These are phyloP conservation scores for Hedychridium roseum DNA, from an alignment of 2,888 invertebrate genomes.

Conservation along the genomic window DNA sequence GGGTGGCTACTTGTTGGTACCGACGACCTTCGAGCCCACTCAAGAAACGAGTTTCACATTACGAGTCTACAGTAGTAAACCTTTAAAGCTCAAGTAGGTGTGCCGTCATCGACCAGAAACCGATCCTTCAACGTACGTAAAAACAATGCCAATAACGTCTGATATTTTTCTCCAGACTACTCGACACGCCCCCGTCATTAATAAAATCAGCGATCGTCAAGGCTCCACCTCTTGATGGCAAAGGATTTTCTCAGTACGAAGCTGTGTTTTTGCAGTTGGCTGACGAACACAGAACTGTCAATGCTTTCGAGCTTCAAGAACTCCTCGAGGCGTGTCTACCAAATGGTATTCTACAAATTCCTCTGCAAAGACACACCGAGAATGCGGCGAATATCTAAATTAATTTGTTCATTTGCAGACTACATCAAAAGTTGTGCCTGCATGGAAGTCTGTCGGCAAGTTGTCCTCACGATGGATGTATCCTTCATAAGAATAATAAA, in stretches of 20 bases:
- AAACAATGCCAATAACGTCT: too few relatives aligned
- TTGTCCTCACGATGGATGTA: constrained; percentile 89
- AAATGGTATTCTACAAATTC: constrained; percentile 67
- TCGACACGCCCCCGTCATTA: constrained; percentile 72
- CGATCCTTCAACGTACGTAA: background rate
- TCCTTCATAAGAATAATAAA: constrained; percentile 67
- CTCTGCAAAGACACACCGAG: too few relatives aligned
- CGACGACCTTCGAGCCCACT: constrained; percentile 90
- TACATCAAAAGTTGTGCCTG: constrained; percentile 94
- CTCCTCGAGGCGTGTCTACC: constrained; percentile 89
- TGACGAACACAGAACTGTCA: constrained; percentile 89
- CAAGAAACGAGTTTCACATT: constrained; percentile 90
- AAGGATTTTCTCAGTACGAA: constrained; percentile 85
- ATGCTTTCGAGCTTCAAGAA: constrained; percentile 91
- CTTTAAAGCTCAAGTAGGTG: constrained; percentile 77
- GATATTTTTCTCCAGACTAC: constrained; percentile 62
- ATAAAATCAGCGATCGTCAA: constrained; percentile 79
- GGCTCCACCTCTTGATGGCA: constrained; percentile 76
- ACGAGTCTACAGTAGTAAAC: constrained; percentile 80
- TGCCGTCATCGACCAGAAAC: background rate
- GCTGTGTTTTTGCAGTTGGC: constrained; percentile 89
- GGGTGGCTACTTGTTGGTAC: constrained; percentile 84
- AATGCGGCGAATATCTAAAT: too few relatives aligned
- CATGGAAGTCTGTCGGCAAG: constrained; percentile 90
- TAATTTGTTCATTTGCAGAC: constrained; percentile 71